Percentiles rank a stretch among this genome's conserved stretches.
Evolutionary conservation across 2,888 invertebrate species (phyloP).

Genomic region (Tetanocera ferruginea): DNA sequence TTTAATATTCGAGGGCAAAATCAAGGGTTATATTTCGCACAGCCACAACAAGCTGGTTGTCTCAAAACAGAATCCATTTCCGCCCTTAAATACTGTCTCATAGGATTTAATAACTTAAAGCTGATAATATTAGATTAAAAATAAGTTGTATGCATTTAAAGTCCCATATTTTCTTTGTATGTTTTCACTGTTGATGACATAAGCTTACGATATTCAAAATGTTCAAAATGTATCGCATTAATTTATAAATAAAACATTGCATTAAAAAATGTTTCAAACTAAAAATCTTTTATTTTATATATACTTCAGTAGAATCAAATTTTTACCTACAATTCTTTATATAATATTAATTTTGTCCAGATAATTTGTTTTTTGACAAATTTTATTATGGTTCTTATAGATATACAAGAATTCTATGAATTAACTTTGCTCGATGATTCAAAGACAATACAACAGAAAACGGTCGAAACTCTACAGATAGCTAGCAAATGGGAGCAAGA

Average conservation of each 20-base stretch:
- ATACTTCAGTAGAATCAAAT: no score
- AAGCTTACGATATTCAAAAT: background rate
- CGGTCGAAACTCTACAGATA: slow-evolving; percentile 93
- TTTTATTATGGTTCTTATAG: slow-evolving; percentile 72
- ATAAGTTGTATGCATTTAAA: slow-evolving; percentile 15
- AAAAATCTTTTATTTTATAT: background rate
- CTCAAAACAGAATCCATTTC: slow-evolving; percentile 97
- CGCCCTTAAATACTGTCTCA: slow-evolving; percentile 78
- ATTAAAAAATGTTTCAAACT: background rate
- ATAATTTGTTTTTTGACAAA: no score
- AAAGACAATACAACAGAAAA: slow-evolving; percentile 95
- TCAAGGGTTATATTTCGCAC: slow-evolving; percentile 98
- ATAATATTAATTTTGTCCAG: no score
- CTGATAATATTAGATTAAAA: slow-evolving; percentile 23
- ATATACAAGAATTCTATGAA: slow-evolving; percentile 99
- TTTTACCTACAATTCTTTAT: no score
- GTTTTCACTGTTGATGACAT: background rate
- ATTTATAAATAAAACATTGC: background rate
- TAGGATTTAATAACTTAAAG: slow-evolving; percentile 53
- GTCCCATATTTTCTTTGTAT: background rate
- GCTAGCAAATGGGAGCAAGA: slow-evolving; percentile 91
- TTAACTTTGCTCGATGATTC: slow-evolving; percentile 95
- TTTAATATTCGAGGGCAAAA: slow-evolving; percentile 95
- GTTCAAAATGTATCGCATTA: background rate
- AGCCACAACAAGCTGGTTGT: slow-evolving; percentile 97